Evolutionary conservation across 2,113 vertebrate genomes (phyloP).

Genomic region (Nibea coibor): DNA sequence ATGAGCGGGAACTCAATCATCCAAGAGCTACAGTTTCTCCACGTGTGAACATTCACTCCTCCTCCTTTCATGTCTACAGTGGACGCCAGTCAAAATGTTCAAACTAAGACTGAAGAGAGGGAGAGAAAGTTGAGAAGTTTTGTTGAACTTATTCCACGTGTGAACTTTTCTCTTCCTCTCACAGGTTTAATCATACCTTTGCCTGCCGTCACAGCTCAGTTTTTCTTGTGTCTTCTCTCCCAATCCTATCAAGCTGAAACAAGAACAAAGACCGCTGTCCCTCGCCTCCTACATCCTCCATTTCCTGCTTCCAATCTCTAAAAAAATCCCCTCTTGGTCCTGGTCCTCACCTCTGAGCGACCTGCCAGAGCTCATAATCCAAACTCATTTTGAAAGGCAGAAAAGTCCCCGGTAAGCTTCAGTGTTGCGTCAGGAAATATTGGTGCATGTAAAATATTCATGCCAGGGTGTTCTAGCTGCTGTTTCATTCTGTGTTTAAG

Average conservation of each 20-base stretch:
- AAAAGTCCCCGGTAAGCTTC: slow-evolving; percentile 47
- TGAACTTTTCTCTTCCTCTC: slow-evolving; percentile 25
- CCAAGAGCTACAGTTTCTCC: slow-evolving; percentile 35
- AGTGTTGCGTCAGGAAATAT: slow-evolving; percentile 50
- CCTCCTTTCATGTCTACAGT: slow-evolving; percentile 10
- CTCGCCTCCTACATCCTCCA: slow-evolving; percentile 5
- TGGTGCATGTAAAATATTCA: slow-evolving; percentile 69
- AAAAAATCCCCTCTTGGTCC: slow-evolving; percentile 38
- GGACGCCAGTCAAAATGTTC: slow-evolving; percentile 41
- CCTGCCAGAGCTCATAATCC: slow-evolving; percentile 67
- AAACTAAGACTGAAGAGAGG: slow-evolving; percentile 22
- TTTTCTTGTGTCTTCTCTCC: slow-evolving; percentile 43
- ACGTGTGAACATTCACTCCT: slow-evolving; percentile 34
- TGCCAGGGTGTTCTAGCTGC: slow-evolving; percentile 10
- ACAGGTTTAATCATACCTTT: slow-evolving; percentile 33
- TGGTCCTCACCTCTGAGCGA: slow-evolving; percentile 53
- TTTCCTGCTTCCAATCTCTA: slow-evolving; percentile 20
- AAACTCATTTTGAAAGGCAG: slow-evolving; percentile 57
- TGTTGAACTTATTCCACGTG: slow-evolving; percentile 11
- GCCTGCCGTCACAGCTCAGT: slow-evolving; percentile 37
- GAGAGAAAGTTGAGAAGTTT: background rate
- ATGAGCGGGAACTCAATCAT: slow-evolving; percentile 71
- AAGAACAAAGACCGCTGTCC: slow-evolving; percentile 61
- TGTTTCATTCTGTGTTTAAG: slow-evolving; percentile 37
- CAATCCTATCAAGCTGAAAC: slow-evolving; percentile 64